These are phyloP conservation scores for Macrocentrus cingulum DNA, from an alignment of 1,140 invertebrate genomes.

Conservation along the genomic window DNA sequence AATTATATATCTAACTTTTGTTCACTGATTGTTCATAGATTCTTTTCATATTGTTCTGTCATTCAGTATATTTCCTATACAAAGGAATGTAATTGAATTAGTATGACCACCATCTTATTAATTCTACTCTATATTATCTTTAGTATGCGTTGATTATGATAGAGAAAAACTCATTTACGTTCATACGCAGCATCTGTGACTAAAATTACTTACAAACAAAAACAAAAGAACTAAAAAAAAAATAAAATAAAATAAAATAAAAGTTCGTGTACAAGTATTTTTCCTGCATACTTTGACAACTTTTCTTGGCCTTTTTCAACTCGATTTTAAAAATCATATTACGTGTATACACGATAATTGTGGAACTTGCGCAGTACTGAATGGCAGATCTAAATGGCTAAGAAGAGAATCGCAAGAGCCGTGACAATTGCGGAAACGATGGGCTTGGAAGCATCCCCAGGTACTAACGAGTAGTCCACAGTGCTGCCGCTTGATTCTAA, in stretches of 20 bases:
- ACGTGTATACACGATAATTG: background rate
- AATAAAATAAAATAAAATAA: background rate
- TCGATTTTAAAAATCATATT: too few relatives aligned
- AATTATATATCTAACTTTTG: too few relatives aligned
- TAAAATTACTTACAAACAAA: background rate
- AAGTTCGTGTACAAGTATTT: too few relatives aligned
- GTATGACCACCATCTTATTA: constrained; percentile 26
- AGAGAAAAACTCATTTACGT: constrained; percentile 4
- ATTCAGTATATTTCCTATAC: constrained; percentile 12
- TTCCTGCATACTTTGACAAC: too few relatives aligned
- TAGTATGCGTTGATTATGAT: constrained; percentile 24
- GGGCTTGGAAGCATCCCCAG: constrained; percentile 52
- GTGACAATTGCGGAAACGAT: constrained; percentile 50
- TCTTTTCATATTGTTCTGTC: background rate
- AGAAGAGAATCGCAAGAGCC: constrained; percentile 49
- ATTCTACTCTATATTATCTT: constrained; percentile 29
- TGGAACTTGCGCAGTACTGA: background rate
- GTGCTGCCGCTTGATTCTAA: constrained; percentile 51
- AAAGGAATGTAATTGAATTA: constrained; percentile 34
- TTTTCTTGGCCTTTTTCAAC: too few relatives aligned
- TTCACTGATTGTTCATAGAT: too few relatives aligned
- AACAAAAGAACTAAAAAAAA: background rate
- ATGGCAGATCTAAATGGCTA: constrained; percentile 45
- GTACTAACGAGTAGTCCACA: constrained; percentile 48
- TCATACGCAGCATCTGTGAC: background rate